Percentiles rank a stretch among this genome's conserved stretches.
Evolutionary conservation across 2,888 invertebrate species (phyloP).

Genomic region (Ichneumoninae sp.): DNA sequence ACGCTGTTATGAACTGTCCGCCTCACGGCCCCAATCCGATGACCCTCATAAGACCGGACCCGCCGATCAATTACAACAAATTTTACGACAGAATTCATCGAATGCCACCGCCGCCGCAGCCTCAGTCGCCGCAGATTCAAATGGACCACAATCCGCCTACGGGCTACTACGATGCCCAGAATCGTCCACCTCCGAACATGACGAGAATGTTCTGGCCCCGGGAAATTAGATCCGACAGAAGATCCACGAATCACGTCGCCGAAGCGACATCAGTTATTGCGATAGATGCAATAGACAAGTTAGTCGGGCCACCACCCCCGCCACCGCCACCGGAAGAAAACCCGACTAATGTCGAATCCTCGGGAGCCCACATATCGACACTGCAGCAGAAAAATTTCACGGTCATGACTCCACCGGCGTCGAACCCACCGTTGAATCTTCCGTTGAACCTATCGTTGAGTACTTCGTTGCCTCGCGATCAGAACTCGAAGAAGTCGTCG

Average conservation of each 20-base stretch:
- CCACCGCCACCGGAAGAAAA: constrained; percentile 10
- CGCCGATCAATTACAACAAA: constrained; percentile 66
- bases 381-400: constrained; percentile 68
- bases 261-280: constrained; percentile 17
- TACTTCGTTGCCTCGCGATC: constrained; percentile 57
- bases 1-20: constrained; percentile 62
- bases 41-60: constrained; percentile 69
- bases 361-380: background rate
- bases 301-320: background rate
- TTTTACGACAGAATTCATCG: constrained; percentile 49
- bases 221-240: constrained; percentile 3
- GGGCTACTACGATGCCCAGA: constrained; percentile 46
- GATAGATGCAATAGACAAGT: constrained; percentile 2
- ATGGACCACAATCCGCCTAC: constrained; percentile 19
- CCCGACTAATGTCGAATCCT: constrained; percentile 15
- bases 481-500: constrained; percentile 59
- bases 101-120: constrained; percentile 38
- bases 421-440: constrained; percentile 6
- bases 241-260: constrained; percentile 10
- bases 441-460: background rate
- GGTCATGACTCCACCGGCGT: constrained; percentile 61
- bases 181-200: constrained; percentile 25
- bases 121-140: constrained; percentile 47
- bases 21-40: constrained; percentile 61
- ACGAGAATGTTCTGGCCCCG: constrained; percentile 26